Conservation (phyloP, 2,113 vertebrate genomes). For the Cyprichromis sp. region DNA sequence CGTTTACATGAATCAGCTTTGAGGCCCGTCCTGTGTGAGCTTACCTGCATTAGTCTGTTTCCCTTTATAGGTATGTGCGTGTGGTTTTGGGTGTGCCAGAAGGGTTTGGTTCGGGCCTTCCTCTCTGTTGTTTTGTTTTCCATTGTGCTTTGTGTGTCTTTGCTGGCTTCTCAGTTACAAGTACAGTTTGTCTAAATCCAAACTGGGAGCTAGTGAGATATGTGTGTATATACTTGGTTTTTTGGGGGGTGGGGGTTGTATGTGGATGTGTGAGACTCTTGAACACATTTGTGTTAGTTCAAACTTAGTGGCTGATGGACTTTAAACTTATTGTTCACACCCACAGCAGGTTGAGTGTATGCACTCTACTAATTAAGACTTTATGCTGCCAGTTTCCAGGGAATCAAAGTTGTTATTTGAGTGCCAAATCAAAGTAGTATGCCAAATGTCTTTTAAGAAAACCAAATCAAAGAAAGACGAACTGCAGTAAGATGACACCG, state of each 20-base stretch:
- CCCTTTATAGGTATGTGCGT: background rate
- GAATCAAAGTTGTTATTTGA: background rate
- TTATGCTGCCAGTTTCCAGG: background rate
- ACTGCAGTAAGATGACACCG: background rate
- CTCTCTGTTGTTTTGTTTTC: background rate
- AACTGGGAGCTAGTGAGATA: background rate
- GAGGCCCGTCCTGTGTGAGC: background rate
- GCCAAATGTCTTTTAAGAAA: background rate
- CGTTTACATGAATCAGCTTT: background rate
- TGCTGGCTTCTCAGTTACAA: background rate
- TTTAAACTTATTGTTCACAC: background rate
- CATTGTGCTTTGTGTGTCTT: conserved; percentile 9
- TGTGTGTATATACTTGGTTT: background rate
- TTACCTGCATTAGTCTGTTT: background rate
- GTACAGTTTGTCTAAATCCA: background rate
- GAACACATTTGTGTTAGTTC: background rate
- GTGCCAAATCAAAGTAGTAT: background rate
- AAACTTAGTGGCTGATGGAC: conserved; percentile 2
- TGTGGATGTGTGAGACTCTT: background rate
- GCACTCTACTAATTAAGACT: background rate
- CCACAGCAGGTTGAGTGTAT: background rate
- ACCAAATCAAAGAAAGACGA: background rate
- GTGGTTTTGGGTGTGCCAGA: conserved; percentile 29
- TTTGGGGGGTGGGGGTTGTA: background rate
- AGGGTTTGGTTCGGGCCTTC: conserved; percentile 22